Base-by-base conservation (phyloP, 2,797 vertebrate species). In the Sebastes melanostomus region DNA sequence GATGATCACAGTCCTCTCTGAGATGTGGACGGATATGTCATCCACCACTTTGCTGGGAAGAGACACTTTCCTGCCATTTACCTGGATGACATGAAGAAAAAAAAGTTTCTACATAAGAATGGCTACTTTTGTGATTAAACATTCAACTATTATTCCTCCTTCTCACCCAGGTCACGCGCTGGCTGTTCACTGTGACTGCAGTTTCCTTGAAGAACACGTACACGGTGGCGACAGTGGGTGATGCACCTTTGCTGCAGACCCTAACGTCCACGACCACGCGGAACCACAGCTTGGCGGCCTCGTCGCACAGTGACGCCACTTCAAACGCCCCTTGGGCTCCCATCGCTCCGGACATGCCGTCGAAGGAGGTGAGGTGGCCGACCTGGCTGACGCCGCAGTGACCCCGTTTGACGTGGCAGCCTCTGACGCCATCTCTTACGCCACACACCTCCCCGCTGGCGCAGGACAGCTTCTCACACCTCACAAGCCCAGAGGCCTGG, bases 111-210 rank as follows among this genome's bases (percentile, higher is more conserved):
- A 22, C 7, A 50, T 68, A 3, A 72, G 78, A 25, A 4, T 1
- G 1, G 42, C 13, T 12, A 71, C 32, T 22, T 66, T 50, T 1
- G 8, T 18, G 8, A 12, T 75, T 52, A 9, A 77, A 58, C 32
- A 58, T 66, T 34, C 5, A 30, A 46, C 25, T 27, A 4, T 55
- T 8, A 46, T 46, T 14, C 14, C 14, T 59, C 46, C n/a, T 65
- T 75, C 95, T 96, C 88, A 97, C 97, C 96, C 96, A 97, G 29
- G 90, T 88, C 3, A 78, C 67, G 0, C 88, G 93, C 22, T 81
- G 61, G 59, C 42, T 91, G 38, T 92, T 96, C 72, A 97, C 89
- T 1, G 93, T 78, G 18, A 97, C 77, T 0, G 86, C 18, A 1
- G 90, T 77, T 0, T 92, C 88, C 16, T 75, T 79, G 84, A 96